Evolutionary conservation across 2,113 vertebrate genomes (phyloP).

Genomic region (Labeo catla): DNA sequence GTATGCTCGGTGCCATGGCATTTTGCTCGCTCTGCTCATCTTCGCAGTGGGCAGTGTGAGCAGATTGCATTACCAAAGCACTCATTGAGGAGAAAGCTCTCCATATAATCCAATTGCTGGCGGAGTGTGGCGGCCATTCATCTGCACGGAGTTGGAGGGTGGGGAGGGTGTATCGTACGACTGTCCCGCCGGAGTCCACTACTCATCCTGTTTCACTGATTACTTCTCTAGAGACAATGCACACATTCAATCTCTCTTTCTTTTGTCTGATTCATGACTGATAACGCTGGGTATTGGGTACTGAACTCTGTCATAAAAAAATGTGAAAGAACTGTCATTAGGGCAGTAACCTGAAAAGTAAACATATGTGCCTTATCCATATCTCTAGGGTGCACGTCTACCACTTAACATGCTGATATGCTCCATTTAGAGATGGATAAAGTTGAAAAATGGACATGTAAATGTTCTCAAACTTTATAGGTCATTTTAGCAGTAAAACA

Average conservation of each 20-base stretch:
- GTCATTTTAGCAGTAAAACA: not conserved
- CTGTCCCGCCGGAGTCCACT: conserved; percentile 26
- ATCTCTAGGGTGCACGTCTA: not conserved
- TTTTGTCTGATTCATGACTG: conserved; percentile 13
- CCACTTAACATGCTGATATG: not conserved
- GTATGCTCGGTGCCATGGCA: conserved; percentile 31
- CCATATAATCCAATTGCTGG: conserved; percentile 58
- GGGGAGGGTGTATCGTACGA: conserved; percentile 15
- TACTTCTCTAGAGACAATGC: conserved; percentile 36
- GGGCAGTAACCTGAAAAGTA: not conserved
- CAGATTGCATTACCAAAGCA: conserved; percentile 57
- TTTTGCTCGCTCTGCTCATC: conserved; percentile 33
- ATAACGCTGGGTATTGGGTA: not conserved
- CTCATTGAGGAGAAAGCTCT: conserved; percentile 54
- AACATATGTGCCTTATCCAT: not conserved
- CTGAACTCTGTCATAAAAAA: not conserved
- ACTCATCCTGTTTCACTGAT: conserved; percentile 46
- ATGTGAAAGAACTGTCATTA: not conserved
- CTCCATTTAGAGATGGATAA: not conserved
- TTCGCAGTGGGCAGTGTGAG: conserved; percentile 41
- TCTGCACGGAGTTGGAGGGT: conserved; percentile 46
- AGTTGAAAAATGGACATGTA: not conserved
- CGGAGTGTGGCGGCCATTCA: conserved; percentile 49
- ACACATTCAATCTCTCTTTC: not conserved
- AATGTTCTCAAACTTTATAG: not conserved